Evolutionary conservation across 2,113 vertebrate species (phyloP), one percentile per base, ranked within the genome.

Genomic region (Ahaetulla prasina): DNA sequence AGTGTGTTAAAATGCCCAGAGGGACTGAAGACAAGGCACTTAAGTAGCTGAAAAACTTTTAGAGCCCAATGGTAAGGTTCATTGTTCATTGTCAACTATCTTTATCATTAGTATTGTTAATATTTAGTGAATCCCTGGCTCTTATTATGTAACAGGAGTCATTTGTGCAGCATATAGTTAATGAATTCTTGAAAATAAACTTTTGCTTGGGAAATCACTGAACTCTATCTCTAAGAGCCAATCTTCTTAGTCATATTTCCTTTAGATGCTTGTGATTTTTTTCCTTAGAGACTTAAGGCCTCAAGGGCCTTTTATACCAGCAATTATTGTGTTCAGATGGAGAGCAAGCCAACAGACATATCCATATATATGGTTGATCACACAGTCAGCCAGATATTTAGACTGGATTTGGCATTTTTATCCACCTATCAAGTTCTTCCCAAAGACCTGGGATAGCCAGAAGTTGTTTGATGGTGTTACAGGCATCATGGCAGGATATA

Each of bases 141-240:
- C 93, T 95, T 68, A 43, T 49, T 50, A 16, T 89, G 30, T 85
- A 92, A 92, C 90, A 54, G 50, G n/a, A 88, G n/a, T 39, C 7
- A 9, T n/a, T 80, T 95, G 94, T 91, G 90, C 89, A 94, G 93
- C 45, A 94, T 94, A 93, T 63, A 94, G 35, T 93, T 92, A 92
- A 80, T 74, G 90, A 94, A 95, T 94, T 89, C 95, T 95, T 93
- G 35, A 93, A 90, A 92, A 92, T 92, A 16, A 94, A 91, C 94
- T 94, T 91, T 92, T 95, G 0, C 0, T 92, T 55, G 63, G 92
- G 89, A 94, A 95, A 94, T 87, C 92, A 57, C 35, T 55, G 91
- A 86, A 53, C 94, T 95, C 57, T 86, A 89, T 80, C 87, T 93
- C 91, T n/a, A 0, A 90, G 89, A 74, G 50, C 68, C 45, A 53